Evolutionary conservation across 2,888 invertebrate genomes (phyloP), one percentile per base, ranked within the genome.

Genomic region (Perithous albicinctus): DNA sequence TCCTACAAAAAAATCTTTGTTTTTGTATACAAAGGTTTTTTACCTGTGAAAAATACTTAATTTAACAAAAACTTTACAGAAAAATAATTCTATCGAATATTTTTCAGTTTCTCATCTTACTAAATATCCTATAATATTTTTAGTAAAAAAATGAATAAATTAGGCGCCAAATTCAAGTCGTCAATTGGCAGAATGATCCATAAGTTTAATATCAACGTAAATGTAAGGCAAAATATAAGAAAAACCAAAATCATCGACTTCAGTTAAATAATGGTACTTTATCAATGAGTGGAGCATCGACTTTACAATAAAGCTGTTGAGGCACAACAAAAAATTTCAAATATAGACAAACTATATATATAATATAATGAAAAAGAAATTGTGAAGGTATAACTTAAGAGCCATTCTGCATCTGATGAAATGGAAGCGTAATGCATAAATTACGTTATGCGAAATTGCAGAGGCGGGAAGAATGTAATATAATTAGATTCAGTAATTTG

Each of bases 401-500:
- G 15, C 7, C 18, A 18, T 20, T 54, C 61, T 18, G 56, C 67
- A 26, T 20, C 8, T 41, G 56, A 59, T 48, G 4, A 54, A 56
- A 26, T 20, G 38, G 56, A 43, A 35, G 20, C 15, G 46, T 46
- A 59, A 63, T 54, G 61, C 48, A 51, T 61, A 67, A 61, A 72
- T 51, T 26, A 54, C 26, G 35, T 26, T 23, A 32, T 3, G 8
- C 38, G 43, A 56, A n/a, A 70, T 32, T 32, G 48, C 46, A n/a
- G 56, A 41, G 38, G 41, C 15, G 10, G 67, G 64, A 46, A 67
- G 59, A 69, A 59, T 78, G 74, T 78, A 73, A 35, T n/a, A 80
- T 70, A 70, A 69, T 51, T 51, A 54, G 38, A 69, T 69, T 59
- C 35, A 35, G 46, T 56, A 29, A 72, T 64, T 80, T 54, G 18